Evolutionary conservation across 2,113 vertebrate species (phyloP).

Genomic region (Oncorhynchus mykiss): DNA sequence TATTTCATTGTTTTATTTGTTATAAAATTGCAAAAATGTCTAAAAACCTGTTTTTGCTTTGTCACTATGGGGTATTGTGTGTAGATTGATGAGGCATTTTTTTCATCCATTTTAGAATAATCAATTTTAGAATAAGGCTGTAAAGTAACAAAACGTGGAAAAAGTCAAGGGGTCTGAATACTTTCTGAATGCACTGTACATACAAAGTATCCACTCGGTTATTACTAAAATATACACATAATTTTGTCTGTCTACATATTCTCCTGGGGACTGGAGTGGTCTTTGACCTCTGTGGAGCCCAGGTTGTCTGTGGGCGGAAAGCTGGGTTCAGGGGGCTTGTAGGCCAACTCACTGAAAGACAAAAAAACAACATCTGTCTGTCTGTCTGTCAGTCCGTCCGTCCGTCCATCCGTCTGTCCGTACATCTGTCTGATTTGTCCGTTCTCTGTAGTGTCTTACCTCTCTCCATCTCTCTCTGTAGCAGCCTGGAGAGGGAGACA

Average conservation of each 20-base stretch:
- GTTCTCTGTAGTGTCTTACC: conserved; percentile 42
- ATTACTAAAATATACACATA: conserved; percentile 28
- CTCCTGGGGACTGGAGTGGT: conserved; percentile 68
- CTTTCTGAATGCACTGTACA: no score
- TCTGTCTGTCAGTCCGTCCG: no score
- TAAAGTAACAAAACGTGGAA: no score
- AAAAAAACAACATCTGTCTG: neutral
- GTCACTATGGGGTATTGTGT: no score
- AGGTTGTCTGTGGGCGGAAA: conserved; percentile 43
- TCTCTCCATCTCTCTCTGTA: conserved; percentile 65
- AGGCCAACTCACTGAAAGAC: conserved; percentile 55
- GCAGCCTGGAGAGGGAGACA: conserved; percentile 42
- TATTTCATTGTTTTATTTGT: no score
- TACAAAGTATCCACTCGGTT: conserved; percentile 11
- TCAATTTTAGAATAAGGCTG: no score
- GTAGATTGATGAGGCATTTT: no score
- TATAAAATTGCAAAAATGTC: no score
- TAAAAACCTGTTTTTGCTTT: no score
- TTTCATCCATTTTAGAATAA: no score
- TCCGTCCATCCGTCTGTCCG: neutral
- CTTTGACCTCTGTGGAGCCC: conserved; percentile 51
- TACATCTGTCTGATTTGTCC: neutral
- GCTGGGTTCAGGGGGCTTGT: conserved; percentile 49
- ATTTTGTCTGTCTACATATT: conserved; percentile 48
- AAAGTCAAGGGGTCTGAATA: no score